phyloP scores from a whole-genome alignment of 1,140 invertebrate species.

The Melitaea cinxia region DNA sequence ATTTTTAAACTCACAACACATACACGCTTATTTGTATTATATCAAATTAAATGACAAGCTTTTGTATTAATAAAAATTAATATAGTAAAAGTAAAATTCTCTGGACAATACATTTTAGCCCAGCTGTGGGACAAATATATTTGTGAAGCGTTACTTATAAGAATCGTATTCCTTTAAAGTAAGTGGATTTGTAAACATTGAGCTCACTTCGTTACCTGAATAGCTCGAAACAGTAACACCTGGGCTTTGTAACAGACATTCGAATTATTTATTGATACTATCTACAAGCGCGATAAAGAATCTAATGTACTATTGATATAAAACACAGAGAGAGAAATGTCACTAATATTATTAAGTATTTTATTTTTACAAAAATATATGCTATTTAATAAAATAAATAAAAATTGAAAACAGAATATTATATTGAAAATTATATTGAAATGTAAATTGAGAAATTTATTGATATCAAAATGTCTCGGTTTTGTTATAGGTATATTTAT shows the following conservation, averaged over 20 bases:
- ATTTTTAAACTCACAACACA: no score
- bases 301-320: background rate
- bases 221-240: constrained; percentile 47
- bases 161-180: constrained; percentile 6
- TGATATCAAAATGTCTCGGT: no score
- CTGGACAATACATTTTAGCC: background rate
- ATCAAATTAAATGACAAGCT: no score
- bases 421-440: no score
- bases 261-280: constrained; percentile 6
- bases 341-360: background rate
- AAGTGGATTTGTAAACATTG: constrained; percentile 17
- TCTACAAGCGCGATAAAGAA: background rate
- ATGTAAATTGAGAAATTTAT: no score
- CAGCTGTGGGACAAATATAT: background rate
- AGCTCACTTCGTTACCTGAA: constrained; percentile 39
- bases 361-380: no score
- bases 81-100: background rate
- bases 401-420: no score
- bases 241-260: constrained; percentile 33
- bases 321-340: background rate
- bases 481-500: no score
- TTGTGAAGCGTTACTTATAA: background rate
- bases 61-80: no score
- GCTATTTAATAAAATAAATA: no score
- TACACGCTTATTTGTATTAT: no score